Evolutionary conservation across 2,888 invertebrate species (phyloP).

Genomic region (Nephrotoma appendiculata): DNA sequence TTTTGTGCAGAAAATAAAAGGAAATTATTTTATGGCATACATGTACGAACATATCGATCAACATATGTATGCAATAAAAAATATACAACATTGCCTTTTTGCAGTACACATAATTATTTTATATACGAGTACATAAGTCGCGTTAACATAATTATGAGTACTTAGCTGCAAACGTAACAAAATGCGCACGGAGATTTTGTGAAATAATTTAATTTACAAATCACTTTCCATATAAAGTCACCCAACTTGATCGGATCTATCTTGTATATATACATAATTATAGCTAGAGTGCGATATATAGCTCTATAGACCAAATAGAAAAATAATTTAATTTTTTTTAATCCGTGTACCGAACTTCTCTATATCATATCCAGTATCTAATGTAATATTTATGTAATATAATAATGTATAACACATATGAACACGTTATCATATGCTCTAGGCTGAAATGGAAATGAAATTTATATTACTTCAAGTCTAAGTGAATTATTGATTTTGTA

Average conservation of each 20-base stretch:
- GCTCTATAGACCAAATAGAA: background rate
- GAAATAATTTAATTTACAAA: background rate
- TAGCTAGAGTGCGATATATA: background rate
- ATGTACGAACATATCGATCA: background rate
- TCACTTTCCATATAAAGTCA: background rate
- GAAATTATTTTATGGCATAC: background rate
- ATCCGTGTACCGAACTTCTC: background rate
- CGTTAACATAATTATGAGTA: background rate
- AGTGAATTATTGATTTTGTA: background rate
- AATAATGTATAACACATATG: no score
- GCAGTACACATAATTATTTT: background rate
- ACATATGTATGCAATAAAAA: background rate
- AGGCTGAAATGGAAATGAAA: background rate
- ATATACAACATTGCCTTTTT: background rate
- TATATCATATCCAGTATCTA: background rate
- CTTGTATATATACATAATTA: background rate
- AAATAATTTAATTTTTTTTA: background rate
- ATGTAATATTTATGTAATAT: background rate
- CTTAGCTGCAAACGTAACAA: background rate
- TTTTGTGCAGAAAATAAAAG: background rate
- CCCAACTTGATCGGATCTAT: background rate
- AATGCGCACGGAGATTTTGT: background rate
- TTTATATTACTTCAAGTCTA: background rate
- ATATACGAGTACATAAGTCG: background rate
- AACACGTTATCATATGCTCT: background rate